Conservation (phyloP, 2,113 vertebrate species). For the Menidia beryllina region DNA sequence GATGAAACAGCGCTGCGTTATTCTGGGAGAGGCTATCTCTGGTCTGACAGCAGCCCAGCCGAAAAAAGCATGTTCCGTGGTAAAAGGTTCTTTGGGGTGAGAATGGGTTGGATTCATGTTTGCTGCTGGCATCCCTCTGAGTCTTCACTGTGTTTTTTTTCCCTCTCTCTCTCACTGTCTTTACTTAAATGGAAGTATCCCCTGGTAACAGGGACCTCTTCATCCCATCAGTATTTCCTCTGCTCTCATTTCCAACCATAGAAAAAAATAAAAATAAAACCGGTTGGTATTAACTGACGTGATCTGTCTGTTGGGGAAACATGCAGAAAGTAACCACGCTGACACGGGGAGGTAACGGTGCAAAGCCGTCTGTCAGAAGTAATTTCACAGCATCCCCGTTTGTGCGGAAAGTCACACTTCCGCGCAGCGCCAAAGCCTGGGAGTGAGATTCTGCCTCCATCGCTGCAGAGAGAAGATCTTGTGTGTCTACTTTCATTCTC, state of each 20-base stretch:
- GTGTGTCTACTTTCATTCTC: conserved; percentile 40
- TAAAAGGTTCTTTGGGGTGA: conserved; percentile 17
- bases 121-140: conserved; percentile 8
- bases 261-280: too few species aligned
- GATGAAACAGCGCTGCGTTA: conserved; percentile 46
- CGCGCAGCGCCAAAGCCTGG: conserved; percentile 13
- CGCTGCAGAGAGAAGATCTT: conserved; percentile 39
- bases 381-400: conserved; percentile 37
- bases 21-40: conserved; percentile 53
- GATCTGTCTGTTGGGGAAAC: conserved; percentile 15
- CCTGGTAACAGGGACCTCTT: not conserved
- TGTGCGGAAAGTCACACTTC: conserved; percentile 42
- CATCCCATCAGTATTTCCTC: not conserved
- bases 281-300: conserved; percentile 15
- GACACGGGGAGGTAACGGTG: conserved; percentile 15
- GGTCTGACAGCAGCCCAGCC: conserved; percentile 26
- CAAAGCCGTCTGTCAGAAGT: conserved; percentile 32
- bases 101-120: not conserved
- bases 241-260: not conserved
- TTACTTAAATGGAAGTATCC: conserved; percentile 1
- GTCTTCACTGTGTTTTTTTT: conserved; percentile 3
- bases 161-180: not conserved
- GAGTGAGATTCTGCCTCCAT: conserved; percentile 31
- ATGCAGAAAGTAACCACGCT: conserved; percentile 2
- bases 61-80: conserved; percentile 7